Evolutionary conservation across 2,113 vertebrate genomes (phyloP), one percentile per base, ranked within the genome.

Genomic region (Melanerpes formicivorus): DNA sequence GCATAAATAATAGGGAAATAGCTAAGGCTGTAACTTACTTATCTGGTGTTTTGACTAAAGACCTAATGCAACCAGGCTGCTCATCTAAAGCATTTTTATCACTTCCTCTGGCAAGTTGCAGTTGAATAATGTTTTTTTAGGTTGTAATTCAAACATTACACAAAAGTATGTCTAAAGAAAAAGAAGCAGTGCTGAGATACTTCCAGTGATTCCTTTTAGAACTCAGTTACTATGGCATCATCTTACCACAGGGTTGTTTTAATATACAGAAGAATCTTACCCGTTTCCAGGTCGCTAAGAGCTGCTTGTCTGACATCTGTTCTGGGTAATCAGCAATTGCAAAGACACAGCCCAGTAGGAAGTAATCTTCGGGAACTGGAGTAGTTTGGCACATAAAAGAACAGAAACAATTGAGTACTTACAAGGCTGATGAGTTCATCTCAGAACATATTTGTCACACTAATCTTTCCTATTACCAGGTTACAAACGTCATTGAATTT

Each of bases 241-340:
- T 6, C 7, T 54, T 86, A 37, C n/a, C 26, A 64, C 0, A 48
- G 37, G 18, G 66, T 19, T 37, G 29, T 69, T 32, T 54, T 22
- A 79, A 84, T 95, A 74, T 10, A 80, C 6, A 89, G 55, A 8
- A 66, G 59, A 90, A 81, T 84, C 98, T 98, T 96, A 99, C 99
- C 98, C 98, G 97, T 88, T 99, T 99, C 99, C 99, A 99, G 12
- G 99, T 99, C 1, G 98, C 98, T 73, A 99, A 93, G 15, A 99
- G 98, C 92, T 99, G 99, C 81, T 99, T 99, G 96, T 99, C 99
- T 67, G 98, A 98, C 98, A 99, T 99, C 96, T 99, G 99, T 52
- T 99, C 99, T 5, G 99, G 99, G 77, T 99, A 99, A 97, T 99
- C 99, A 26, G 99, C 99, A 56, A 99, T 97, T 37, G 98, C 98